phyloP scores from a whole-genome alignment of 2,797 vertebrate genomes.

The Pangasius larnaudii region DNA sequence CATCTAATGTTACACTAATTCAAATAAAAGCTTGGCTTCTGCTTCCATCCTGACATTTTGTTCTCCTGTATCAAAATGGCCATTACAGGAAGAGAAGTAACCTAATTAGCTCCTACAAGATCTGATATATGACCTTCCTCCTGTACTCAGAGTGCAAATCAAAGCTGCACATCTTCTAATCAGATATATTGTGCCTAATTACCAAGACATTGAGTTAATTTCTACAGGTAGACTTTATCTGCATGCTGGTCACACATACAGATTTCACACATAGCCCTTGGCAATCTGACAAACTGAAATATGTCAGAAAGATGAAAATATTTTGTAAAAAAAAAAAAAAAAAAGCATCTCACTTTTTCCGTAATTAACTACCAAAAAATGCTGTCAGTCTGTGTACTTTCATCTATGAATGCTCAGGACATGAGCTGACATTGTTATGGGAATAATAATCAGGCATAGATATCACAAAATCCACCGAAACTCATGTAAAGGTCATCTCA shows the following conservation, averaged over 20 bases:
- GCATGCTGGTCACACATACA: slow-evolving; percentile 35
- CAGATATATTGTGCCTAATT: slow-evolving; percentile 91
- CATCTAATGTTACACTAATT: slow-evolving; percentile 65
- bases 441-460: slow-evolving; percentile 75
- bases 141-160: slow-evolving; percentile 78
- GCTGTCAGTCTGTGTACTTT: slow-evolving; percentile 66
- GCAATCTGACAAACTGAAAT: slow-evolving; percentile 39
- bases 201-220: slow-evolving; percentile 71
- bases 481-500: slow-evolving; percentile 77
- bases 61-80: slow-evolving; percentile 80
- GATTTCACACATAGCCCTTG: slow-evolving; percentile 26
- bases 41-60: slow-evolving; percentile 75
- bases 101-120: slow-evolving; percentile 79
- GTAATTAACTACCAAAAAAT: slow-evolving; percentile 72
- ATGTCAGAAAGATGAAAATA: slow-evolving; percentile 36
- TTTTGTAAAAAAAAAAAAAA: neutral
- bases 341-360: slow-evolving; percentile 49
- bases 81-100: slow-evolving; percentile 77
- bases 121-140: slow-evolving; percentile 76
- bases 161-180: slow-evolving; percentile 82
- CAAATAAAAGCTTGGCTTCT: slow-evolving; percentile 72
- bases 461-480: slow-evolving; percentile 68
- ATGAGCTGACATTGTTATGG: slow-evolving; percentile 66
- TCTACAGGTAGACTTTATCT: slow-evolving; percentile 49
- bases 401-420: slow-evolving; percentile 60